Base-by-base conservation (phyloP, 2,888 invertebrate species). In the Papilio gigon region DNA sequence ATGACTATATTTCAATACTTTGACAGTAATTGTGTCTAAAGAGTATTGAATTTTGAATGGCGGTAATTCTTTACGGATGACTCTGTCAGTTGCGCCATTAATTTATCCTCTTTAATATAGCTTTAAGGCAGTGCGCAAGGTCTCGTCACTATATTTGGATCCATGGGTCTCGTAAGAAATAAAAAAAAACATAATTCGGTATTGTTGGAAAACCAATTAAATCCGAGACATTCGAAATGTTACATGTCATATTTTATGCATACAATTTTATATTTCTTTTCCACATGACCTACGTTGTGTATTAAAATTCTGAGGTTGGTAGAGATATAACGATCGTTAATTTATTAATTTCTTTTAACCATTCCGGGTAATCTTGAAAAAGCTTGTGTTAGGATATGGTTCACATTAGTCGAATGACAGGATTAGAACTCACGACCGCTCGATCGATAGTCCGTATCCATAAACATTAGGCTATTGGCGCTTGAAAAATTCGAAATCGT, bases 1-100 rank as follows among this genome's bases (percentile, higher is more conserved):
- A 65, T 17, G 42, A 42, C 65, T 42, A 65, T 58, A 65, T 58
- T 42, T 65, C 27, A 56, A 40, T 22, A 25, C 11, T 63, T 25
- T 9, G 40, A 65, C 64, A 40, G 30, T 65, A 65, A 58, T 58
- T 56, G 56, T 65, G 27, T 30, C 27, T 65, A 65, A 65, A 65
- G 17, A 65, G 42, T 42, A 27, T 50, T 35, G 35, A 14, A 14
- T 30, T 44, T 33, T 27, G 47, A 47, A 33, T 27, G 42, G 22
- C 14, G 8, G 30, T 65, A 56, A 65, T 65, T 65, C 56, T 58
- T 58, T 42, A 65, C 30, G 65, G 56, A 65, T 65, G 40, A 58
- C 33, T 58, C 65, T 56, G 20, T 42, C 56, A 11, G 14, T 35
- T 50, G 50, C 56, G 14, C 17, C 20, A 63, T 63, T 47, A 63